Percentiles rank a stretch among this genome's conserved stretches.
Evolutionary conservation across 1,140 invertebrate species (phyloP).

Genomic region (Aricia agestis): DNA sequence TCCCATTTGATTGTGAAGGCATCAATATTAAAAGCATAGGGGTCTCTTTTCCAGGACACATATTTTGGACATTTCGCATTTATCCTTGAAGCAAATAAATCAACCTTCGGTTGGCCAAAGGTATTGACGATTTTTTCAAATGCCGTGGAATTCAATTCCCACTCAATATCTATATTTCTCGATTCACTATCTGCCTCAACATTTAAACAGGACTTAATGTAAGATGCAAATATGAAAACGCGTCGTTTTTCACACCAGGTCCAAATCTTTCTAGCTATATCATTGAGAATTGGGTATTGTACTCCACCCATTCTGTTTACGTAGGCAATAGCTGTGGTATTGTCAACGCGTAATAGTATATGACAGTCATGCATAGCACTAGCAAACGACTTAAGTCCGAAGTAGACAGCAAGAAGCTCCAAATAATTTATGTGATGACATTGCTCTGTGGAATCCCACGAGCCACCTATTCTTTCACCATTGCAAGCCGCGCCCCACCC

Average conservation of each 20-base stretch:
- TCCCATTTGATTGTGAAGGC: not conserved
- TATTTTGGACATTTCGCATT: not conserved
- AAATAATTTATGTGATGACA: not conserved
- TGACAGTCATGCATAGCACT: not conserved
- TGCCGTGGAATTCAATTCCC: slow-evolving; percentile 16
- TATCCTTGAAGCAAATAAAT: slow-evolving; percentile 10
- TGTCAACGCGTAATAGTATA: slow-evolving; percentile 9
- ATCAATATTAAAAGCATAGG: not conserved
- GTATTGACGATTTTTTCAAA: not conserved
- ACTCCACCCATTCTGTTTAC: not conserved
- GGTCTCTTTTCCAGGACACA: slow-evolving; percentile 1
- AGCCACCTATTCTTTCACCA: slow-evolving; percentile 6
- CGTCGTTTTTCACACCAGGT: not conserved
- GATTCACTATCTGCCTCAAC: slow-evolving; percentile 17
- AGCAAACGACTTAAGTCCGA: slow-evolving; percentile 14
- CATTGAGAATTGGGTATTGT: too few relatives aligned
- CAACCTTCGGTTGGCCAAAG: not conserved
- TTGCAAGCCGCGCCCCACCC: not conserved
- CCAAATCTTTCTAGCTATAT: not conserved
- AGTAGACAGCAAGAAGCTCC: not conserved
- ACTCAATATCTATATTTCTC: slow-evolving; percentile 18
- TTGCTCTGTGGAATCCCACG: not conserved
- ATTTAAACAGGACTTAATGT: slow-evolving; percentile 12
- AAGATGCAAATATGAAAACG: slow-evolving; percentile 16
- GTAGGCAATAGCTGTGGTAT: slow-evolving; percentile 9